Conservation (phyloP, 2,113 vertebrate species). For the Pantherophis guttatus region DNA sequence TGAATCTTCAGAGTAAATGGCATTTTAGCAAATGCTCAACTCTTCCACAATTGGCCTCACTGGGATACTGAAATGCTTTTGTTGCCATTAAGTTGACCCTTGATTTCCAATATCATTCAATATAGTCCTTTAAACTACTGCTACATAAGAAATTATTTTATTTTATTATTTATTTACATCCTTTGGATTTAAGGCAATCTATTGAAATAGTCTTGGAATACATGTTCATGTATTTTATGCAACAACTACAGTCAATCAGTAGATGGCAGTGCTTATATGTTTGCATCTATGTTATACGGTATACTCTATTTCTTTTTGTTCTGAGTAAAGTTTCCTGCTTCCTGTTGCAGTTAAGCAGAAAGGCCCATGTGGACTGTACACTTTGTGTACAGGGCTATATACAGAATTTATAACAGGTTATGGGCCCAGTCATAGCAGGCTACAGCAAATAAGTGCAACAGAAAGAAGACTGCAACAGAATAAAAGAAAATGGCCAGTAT, state of each 20-base stretch:
- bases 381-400: no score
- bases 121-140: background rate
- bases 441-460: no score
- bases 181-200: no score
- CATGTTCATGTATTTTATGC: no score
- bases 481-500: background rate
- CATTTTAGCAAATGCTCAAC: background rate
- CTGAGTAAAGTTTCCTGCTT: no score
- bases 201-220: no score
- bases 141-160: background rate
- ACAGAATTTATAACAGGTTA: no score
- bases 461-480: no score
- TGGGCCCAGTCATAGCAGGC: no score
- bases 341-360: no score
- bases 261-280: background rate
- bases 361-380: no score
- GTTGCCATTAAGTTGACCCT: background rate
- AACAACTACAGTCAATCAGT: background rate
- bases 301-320: no score
- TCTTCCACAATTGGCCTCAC: background rate
- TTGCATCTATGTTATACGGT: background rate
- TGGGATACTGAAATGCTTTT: background rate
- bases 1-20: background rate
- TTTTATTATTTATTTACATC: background rate
- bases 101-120: background rate